phyloP scores from a whole-genome alignment of 2,113 vertebrate species.

The Thryonomys swinderianus region DNA sequence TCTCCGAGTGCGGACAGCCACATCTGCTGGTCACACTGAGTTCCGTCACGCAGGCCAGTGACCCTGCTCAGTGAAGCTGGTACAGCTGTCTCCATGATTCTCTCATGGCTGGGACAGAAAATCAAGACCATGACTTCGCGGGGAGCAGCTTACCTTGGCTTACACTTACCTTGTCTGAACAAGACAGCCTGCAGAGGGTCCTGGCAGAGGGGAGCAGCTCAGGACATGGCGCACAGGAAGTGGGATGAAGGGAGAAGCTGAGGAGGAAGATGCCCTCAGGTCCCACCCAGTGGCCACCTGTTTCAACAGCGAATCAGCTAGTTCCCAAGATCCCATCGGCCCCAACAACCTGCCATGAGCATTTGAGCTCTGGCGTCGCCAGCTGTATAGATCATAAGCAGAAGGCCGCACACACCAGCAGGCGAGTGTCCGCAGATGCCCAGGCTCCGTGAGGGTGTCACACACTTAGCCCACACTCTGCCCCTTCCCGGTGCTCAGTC shows the following conservation, averaged over 20 bases:
- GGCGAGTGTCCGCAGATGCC: no score
- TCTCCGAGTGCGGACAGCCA: not conserved
- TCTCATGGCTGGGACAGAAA: not conserved
- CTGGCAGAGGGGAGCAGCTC: not conserved
- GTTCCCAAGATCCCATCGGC: no score
- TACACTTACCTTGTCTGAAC: no score
- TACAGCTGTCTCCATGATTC: not conserved
- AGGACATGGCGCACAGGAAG: not conserved
- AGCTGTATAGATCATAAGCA: not conserved
- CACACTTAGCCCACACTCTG: no score
- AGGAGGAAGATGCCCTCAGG: not conserved
- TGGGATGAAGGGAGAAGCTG: no score
- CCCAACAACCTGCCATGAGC: not conserved
- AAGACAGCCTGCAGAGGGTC: not conserved
- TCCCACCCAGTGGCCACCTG: no score
- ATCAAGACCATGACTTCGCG: not conserved
- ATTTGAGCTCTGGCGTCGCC: not conserved
- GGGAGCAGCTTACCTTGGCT: not conserved
- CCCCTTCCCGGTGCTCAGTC: no score
- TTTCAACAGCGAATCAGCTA: not conserved
- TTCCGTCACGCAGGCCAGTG: not conserved
- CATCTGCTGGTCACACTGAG: not conserved
- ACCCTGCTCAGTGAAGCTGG: not conserved
- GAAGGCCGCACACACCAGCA: not conserved
- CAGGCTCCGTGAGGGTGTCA: rapidly evolving